A percentile compares a stretch with the other conserved stretches of the same genome.
phyloP scores from a whole-genome alignment of 1,140 invertebrate genomes.

The silkworm (Bombyx mori) region ASM3026992v2 NC_085118.1:5410001-5410500 shows the following conservation, averaged over 20 bases:
- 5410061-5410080: constrained; percentile 14
- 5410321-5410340: too few relatives aligned
- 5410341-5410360: too few relatives aligned
- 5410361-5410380: too few relatives aligned
- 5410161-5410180: constrained; percentile 30
- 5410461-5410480: constrained; percentile 2
- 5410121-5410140: constrained; percentile 45
- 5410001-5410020: neutral
- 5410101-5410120: constrained; percentile 42
- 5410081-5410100: constrained; percentile 35
- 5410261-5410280: constrained; percentile 3
- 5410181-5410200: constrained; percentile 31
- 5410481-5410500: constrained; percentile 16
- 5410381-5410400: too few relatives aligned
- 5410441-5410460: constrained; percentile 4
- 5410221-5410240: constrained; percentile 28
- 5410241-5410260: constrained; percentile 10
- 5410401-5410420: too few relatives aligned
- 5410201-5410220: constrained; percentile 35
- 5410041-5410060: constrained; percentile 16
- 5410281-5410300: neutral
- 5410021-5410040: constrained; percentile 6
- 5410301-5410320: neutral
- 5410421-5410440: neutral
- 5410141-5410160: constrained; percentile 63